phyloP scores from a whole-genome alignment of 1,140 invertebrate species.

The Nomia melanderi region DNA sequence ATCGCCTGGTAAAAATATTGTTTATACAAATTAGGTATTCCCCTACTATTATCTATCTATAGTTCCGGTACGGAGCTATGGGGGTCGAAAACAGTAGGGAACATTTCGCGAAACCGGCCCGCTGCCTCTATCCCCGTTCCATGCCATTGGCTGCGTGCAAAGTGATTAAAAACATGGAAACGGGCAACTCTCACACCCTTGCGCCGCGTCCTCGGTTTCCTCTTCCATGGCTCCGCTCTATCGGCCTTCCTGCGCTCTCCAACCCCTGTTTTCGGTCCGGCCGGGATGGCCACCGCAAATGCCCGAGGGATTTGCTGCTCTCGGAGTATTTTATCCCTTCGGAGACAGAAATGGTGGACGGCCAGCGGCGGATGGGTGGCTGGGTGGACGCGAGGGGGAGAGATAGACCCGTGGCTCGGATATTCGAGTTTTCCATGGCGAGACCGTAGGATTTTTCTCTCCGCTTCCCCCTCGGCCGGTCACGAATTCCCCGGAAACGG shows the following conservation, averaged over 20 bases:
- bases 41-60: too few species aligned
- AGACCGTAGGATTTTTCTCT: conserved; percentile 20
- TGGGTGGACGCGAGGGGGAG: not conserved
- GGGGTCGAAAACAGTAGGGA: conserved; percentile 42
- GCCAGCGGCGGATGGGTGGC: not conserved
- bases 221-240: conserved; percentile 28
- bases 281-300: conserved; percentile 59
- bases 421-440: conserved; percentile 34
- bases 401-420: conserved; percentile 16
- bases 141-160: conserved; percentile 65
- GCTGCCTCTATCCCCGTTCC: conserved; percentile 35
- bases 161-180: conserved; percentile 67
- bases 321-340: conserved; percentile 47
- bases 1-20: too few species aligned
- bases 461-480: not conserved
- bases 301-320: conserved; percentile 58
- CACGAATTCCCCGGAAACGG: conserved; percentile 18
- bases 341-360: conserved; percentile 39
- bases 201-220: conserved; percentile 21
- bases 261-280: conserved; percentile 47
- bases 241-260: conserved; percentile 30
- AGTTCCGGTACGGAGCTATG: not conserved
- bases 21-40: too few species aligned
- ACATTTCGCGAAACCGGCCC: conserved; percentile 47
- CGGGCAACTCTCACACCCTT: conserved; percentile 39